These are phyloP conservation scores for Morbakka virulenta DNA, from an alignment of 30 jellyfish, hydroid and myxozoan genomes.

Conservation along the genomic window DNA sequence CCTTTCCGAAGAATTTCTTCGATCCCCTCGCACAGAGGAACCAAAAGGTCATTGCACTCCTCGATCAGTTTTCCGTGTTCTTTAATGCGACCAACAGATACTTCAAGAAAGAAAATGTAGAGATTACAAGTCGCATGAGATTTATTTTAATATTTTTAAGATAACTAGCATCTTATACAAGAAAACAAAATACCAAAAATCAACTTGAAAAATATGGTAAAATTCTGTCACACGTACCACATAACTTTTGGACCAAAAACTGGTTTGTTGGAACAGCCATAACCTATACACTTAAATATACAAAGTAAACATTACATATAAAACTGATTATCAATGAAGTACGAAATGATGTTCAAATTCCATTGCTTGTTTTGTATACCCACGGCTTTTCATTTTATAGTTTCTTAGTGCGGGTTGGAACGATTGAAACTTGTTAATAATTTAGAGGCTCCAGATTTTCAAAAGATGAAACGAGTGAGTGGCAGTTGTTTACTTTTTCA, in stretches of 20 bases:
- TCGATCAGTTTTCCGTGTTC: constrained; percentile 71
- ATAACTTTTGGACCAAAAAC: neutral
- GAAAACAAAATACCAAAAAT: too few species aligned
- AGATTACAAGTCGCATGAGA: neutral
- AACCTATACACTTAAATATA: too few species aligned
- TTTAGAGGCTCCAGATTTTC: neutral
- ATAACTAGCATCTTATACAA: too few species aligned
- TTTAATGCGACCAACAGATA: neutral
- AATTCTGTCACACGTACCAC: neutral
- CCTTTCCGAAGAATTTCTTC: constrained; percentile 77
- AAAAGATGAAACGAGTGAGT: neutral
- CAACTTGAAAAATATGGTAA: too few species aligned
- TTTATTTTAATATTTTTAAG: too few species aligned
- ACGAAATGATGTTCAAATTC: neutral
- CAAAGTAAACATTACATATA: too few species aligned
- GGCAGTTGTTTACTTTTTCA: neutral
- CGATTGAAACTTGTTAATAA: neutral
- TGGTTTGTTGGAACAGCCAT: neutral
- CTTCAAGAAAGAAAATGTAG: neutral
- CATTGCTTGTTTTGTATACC: neutral
- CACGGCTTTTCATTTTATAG: neutral
- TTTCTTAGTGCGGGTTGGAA: neutral
- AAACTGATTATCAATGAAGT: neutral
- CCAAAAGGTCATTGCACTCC: constrained; percentile 61
- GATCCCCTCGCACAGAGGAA: constrained; percentile 76